Evolutionary conservation across 2,797 vertebrate species (phyloP), one percentile per base, ranked within the genome.

Genomic region (Sebastiscus albofasciatus): DNA sequence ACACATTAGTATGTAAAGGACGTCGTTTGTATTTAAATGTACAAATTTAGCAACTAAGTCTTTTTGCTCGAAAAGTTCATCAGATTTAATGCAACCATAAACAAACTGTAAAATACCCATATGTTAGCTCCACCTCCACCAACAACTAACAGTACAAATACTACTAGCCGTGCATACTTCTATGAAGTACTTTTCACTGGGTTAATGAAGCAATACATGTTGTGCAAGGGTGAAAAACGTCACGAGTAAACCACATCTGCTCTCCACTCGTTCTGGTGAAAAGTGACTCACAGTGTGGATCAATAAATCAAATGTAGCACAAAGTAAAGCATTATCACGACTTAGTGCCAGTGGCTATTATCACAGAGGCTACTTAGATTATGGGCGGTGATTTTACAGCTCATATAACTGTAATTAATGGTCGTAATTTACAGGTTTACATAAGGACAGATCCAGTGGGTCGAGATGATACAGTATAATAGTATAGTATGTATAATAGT

Each of bases 361-460:
- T 59, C n/a, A 36, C 14, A 66, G 14, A 60, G 42, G n/a, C 27
- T 31, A 20, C 27, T 83, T 62, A n/a, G 18, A 64, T 58, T 8
- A 33, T 18, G 11, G 29, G 6, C 5, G 61, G n/a, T 9, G 9
- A 70, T 65, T 31, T 8, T 31, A 54, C 54, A 56, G 72, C 72
- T 81, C 34, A 49, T 70, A 29, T 36, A 65, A 39, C 56, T 61
- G 71, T 82, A 72, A 85, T 86, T 82, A 80, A 84, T 55, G 62
- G 18, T 27, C 26, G 14, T 82, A 84, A 87, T 91, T 71, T 85
- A 64, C 42, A 70, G 69, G 76, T 83, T 84, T 42, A 78, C 16
- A 52, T 26, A 18, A 79, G 81, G 69, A 56, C 71, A 67, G 8
- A 80, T 14, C 27, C 31, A 18, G 11, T 18, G 9, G 13, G 39